These are phyloP conservation scores for Pungitius pungitius DNA, from an alignment of 2,113 vertebrate species.

Conservation along the genomic window DNA sequence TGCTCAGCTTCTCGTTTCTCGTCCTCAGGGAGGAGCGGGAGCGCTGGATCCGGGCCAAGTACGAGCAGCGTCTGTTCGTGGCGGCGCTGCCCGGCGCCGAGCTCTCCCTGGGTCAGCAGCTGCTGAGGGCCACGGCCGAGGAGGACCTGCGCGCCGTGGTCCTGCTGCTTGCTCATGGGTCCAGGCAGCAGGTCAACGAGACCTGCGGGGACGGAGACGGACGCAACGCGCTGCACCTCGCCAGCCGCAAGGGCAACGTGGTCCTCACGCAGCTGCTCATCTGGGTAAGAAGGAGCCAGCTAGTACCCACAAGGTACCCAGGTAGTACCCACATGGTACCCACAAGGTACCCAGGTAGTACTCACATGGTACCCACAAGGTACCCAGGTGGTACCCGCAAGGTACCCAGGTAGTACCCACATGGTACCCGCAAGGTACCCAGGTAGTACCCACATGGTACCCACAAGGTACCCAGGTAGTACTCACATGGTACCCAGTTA, in stretches of 20 bases:
- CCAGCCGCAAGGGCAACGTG: slow-evolving; percentile 90
- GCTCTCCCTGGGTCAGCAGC: slow-evolving; percentile 90
- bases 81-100: slow-evolving; percentile 84
- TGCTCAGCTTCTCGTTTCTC: not conserved
- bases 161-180: slow-evolving; percentile 91
- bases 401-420: too few relatives aligned
- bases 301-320: too few relatives aligned
- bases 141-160: slow-evolving; percentile 91
- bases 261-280: slow-evolving; percentile 94
- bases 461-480: too few relatives aligned
- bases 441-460: too few relatives aligned
- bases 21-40: slow-evolving; percentile 93
- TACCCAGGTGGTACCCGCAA: too few relatives aligned
- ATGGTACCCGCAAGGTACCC: too few relatives aligned
- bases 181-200: slow-evolving; percentile 93
- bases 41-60: slow-evolving; percentile 96
- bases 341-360: too few relatives aligned
- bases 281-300: slow-evolving; percentile 83
- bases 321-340: too few relatives aligned
- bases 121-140: slow-evolving; percentile 88
- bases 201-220: slow-evolving; percentile 93
- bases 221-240: slow-evolving; percentile 92
- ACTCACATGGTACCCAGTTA: too few relatives aligned
- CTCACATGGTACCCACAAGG: too few relatives aligned
- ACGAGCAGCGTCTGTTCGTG: slow-evolving; percentile 95